Percentiles rank a stretch among this genome's conserved stretches.
Evolutionary conservation across 2,888 invertebrate genomes (phyloP).

Genomic region (Cantharis nigra): DNA sequence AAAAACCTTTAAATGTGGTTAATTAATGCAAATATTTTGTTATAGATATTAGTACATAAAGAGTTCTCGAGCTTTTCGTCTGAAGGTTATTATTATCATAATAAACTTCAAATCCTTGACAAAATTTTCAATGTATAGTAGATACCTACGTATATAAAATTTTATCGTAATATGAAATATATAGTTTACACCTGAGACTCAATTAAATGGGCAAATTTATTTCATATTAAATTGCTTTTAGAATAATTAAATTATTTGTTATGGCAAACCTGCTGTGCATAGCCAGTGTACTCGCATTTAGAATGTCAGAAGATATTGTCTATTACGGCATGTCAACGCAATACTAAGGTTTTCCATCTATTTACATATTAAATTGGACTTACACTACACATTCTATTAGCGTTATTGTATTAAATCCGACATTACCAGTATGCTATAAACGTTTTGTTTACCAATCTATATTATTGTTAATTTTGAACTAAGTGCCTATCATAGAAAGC

Average conservation of each 20-base stretch:
- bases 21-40: background rate
- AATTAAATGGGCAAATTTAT: background rate
- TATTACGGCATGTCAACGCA: slow-evolving; percentile 1
- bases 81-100: background rate
- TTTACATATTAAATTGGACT: slow-evolving; percentile 26
- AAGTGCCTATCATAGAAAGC: background rate
- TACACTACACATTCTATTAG: slow-evolving; percentile 22
- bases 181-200: background rate
- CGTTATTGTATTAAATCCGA: slow-evolving; percentile 12
- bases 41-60: background rate
- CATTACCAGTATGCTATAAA: background rate
- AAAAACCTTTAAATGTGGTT: background rate
- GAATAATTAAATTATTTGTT: background rate
- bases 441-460: background rate
- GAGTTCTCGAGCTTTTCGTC: background rate
- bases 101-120: background rate
- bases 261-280: background rate
- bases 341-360: slow-evolving; percentile 9
- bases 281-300: background rate
- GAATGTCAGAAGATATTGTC: background rate
- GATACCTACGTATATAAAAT: background rate
- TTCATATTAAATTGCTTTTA: background rate
- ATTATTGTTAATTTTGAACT: background rate
- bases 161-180: background rate
- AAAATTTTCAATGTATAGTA: background rate